phyloP scores from a whole-genome alignment of 92 coral and sea anemone genomes.

The Epizoanthus fatuus region DNA sequence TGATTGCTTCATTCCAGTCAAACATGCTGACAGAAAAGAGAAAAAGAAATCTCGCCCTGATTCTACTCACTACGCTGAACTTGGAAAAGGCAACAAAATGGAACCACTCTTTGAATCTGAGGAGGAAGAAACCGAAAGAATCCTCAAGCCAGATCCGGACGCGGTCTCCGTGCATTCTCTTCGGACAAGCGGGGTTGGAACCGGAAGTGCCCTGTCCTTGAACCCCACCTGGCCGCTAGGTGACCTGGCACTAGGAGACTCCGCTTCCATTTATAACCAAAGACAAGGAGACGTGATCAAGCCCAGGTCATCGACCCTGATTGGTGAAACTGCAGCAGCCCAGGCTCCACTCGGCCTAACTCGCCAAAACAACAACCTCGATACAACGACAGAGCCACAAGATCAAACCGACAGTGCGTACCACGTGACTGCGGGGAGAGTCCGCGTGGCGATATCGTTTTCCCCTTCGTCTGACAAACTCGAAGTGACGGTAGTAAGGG shows the following conservation, averaged over 20 bases:
- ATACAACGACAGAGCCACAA: not conserved
- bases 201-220: conserved; percentile 19
- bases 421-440: conserved; percentile 38
- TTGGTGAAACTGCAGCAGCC: not conserved
- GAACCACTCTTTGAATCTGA: conserved; percentile 47
- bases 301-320: conserved; percentile 1
- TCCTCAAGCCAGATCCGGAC: conserved; percentile 5
- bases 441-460: conserved; percentile 22
- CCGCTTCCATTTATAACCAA: conserved; percentile 24
- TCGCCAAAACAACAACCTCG: not conserved
- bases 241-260: conserved; percentile 40
- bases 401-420: conserved; percentile 31
- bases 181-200: conserved; percentile 27
- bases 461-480: conserved; percentile 44
- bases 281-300: not conserved
- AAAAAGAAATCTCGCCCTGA: conserved; percentile 3
- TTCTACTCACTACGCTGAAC: conserved; percentile 9
- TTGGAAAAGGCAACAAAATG: conserved; percentile 2
- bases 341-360: not conserved
- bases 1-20: not conserved
- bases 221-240: conserved; percentile 22
- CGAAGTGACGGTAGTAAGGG: conserved; percentile 31
- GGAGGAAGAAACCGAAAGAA: conserved; percentile 1
- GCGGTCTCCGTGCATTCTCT: conserved; percentile 6
- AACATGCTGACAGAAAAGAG: conserved; percentile 1